Percentiles rank a stretch among this genome's conserved stretches.
Evolutionary conservation across 2,888 invertebrate genomes (phyloP).

Genomic region (Drosophila borealis): DNA sequence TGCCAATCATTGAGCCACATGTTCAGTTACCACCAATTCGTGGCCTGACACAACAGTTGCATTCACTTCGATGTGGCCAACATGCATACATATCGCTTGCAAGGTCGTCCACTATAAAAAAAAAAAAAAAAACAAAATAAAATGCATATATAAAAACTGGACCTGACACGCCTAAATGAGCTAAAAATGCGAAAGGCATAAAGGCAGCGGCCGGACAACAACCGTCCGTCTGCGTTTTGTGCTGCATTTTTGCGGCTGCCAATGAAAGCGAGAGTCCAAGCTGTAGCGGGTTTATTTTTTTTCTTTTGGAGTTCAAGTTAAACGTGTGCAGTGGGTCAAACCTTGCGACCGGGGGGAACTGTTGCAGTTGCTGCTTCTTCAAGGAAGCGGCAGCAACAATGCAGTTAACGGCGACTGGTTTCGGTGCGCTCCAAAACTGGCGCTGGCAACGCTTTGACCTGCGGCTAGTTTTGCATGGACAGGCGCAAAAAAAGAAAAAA

Average conservation of each 20-base stretch:
- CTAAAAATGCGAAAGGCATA: constrained; percentile 73
- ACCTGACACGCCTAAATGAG: constrained; percentile 81
- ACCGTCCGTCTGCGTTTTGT: constrained; percentile 27
- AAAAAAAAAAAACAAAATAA: constrained; percentile 24
- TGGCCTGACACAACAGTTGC: constrained; percentile 52
- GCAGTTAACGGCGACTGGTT: constrained; percentile 76
- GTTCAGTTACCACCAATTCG: constrained; percentile 48
- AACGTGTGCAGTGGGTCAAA: constrained; percentile 78
- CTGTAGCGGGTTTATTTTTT: constrained; percentile 47
- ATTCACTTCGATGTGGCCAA: constrained; percentile 61
- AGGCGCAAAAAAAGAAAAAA: constrained; percentile 11
- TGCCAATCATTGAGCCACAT: constrained; percentile 42
- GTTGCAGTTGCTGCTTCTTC: constrained; percentile 50
- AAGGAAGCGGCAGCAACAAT: constrained; percentile 64
- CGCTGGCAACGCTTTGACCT: constrained; percentile 57
- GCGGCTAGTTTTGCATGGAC: constrained; percentile 61
- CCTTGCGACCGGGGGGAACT: constrained; percentile 52
- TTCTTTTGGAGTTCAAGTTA: constrained; percentile 77
- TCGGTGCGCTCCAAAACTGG: constrained; percentile 46
- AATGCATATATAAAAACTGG: constrained; percentile 63
- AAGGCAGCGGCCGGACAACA: constrained; percentile 21
- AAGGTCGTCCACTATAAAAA: constrained; percentile 82
- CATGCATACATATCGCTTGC: constrained; percentile 81
- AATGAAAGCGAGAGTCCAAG: constrained; percentile 63
- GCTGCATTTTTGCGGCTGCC: constrained; percentile 56